Conservation (phyloP, 2,888 invertebrate genomes). For the Steromphala cineraria region DNA sequence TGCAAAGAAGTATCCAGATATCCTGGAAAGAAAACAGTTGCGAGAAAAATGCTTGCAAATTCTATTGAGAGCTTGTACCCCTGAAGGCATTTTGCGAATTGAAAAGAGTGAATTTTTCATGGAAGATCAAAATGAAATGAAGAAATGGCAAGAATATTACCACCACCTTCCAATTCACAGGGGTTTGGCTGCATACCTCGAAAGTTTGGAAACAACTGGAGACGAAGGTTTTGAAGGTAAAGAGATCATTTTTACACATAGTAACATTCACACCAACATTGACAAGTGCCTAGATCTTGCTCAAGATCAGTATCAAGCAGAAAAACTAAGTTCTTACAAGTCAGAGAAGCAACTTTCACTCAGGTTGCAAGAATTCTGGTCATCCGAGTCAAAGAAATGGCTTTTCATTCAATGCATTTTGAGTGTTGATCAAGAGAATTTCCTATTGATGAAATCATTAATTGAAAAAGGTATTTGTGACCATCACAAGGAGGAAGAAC, state of each 20-base stretch:
- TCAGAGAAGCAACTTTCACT: constrained; percentile 26
- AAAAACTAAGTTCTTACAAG: constrained; percentile 22
- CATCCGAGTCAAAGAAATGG: not conserved
- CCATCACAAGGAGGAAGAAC: not conserved
- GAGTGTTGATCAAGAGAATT: not conserved
- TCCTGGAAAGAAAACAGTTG: not conserved
- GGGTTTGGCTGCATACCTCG: not conserved
- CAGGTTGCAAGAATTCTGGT: constrained; percentile 9
- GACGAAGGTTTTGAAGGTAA: not conserved
- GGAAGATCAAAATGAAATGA: not conserved
- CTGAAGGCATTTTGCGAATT: constrained; percentile 24
- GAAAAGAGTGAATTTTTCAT: not conserved
- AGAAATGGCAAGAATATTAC: not conserved
- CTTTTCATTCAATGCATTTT: constrained; percentile 22
- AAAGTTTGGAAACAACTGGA: not conserved
- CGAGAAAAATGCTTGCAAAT: not conserved
- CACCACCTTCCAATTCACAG: constrained; percentile 18
- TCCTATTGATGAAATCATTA: constrained; percentile 21
- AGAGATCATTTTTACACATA: constrained; percentile 17
- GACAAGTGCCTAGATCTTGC: not conserved
- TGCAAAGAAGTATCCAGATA: not conserved
- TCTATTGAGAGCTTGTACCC: constrained; percentile 4
- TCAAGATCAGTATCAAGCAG: not conserved
- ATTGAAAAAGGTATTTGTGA: constrained; percentile 5
- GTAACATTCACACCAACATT: constrained; percentile 16